Conservation (phyloP, 1,140 invertebrate species). For the Lerema accius region DNA sequence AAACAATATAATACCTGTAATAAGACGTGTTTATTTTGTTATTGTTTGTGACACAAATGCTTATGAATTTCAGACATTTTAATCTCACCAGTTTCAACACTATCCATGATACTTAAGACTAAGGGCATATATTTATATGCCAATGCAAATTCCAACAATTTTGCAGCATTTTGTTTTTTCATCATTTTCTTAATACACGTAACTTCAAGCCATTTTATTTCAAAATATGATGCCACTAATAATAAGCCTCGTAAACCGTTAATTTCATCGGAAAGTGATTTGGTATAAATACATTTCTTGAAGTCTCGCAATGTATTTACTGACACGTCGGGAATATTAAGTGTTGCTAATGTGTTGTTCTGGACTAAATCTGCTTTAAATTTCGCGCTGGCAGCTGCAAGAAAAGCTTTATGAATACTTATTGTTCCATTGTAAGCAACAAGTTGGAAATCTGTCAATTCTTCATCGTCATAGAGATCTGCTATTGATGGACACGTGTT, state of each 20-base stretch:
- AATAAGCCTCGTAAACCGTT: too few species aligned
- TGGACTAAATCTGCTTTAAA: neutral
- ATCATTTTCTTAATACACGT: neutral
- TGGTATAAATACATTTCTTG: neutral
- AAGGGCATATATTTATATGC: neutral
- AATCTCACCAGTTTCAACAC: neutral
- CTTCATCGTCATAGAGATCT: neutral
- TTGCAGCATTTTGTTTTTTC: neutral
- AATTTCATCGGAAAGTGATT: too few species aligned
- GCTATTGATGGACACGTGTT: neutral
- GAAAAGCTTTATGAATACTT: neutral
- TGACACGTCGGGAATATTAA: neutral
- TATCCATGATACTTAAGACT: neutral
- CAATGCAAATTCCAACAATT: neutral
- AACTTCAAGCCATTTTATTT: neutral
- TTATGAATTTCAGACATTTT: neutral
- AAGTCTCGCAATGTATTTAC: neutral
- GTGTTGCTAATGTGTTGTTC: neutral
- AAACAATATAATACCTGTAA: too few species aligned
- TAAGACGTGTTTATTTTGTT: too few species aligned
- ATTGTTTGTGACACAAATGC: too few species aligned
- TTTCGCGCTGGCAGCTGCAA: neutral
- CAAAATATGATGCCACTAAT: too few species aligned
- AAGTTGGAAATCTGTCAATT: neutral
- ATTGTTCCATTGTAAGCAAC: neutral